phyloP scores from a whole-genome alignment of 2,797 vertebrate genomes.

The Poeciliopsis gracilis region DNA sequence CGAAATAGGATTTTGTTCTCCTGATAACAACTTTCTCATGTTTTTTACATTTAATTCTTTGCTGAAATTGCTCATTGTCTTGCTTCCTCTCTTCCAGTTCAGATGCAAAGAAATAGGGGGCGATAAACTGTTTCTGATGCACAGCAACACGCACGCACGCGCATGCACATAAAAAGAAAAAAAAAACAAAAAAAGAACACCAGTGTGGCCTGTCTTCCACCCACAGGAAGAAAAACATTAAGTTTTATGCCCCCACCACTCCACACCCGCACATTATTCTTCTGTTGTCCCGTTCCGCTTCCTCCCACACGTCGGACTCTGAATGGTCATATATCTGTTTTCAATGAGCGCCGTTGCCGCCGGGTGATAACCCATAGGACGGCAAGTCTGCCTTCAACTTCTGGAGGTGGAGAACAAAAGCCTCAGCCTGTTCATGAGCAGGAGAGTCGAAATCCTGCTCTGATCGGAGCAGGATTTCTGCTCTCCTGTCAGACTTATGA shows the following conservation, averaged over 20 bases:
- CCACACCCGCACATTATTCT: slow-evolving; percentile 1
- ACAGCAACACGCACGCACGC: background rate
- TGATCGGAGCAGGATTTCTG: slow-evolving; percentile 14
- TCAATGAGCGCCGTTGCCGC: slow-evolving; percentile 2
- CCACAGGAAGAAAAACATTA: slow-evolving; percentile 36
- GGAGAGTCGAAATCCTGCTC: too few relatives aligned
- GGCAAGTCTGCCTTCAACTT: background rate
- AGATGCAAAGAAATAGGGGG: slow-evolving; percentile 12
- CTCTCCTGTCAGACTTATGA: background rate
- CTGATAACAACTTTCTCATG: too few relatives aligned
- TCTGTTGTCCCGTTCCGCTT: slow-evolving; percentile 1
- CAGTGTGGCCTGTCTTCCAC: slow-evolving; percentile 19
- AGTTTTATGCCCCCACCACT: slow-evolving; percentile 17
- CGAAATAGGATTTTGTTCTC: too few relatives aligned
- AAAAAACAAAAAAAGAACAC: background rate
- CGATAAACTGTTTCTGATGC: background rate
- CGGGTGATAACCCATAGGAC: slow-evolving; percentile 36
- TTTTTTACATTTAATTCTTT: background rate
- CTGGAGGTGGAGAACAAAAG: slow-evolving; percentile 30
- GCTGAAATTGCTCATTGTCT: slow-evolving; percentile 48
- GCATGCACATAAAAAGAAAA: too few relatives aligned
- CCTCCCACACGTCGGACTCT: slow-evolving; percentile 26
- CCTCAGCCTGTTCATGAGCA: slow-evolving; percentile 20
- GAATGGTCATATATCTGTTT: slow-evolving; percentile 18
- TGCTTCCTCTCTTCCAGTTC: slow-evolving; percentile 24